Percentiles rank a stretch among this genome's conserved stretches.
Evolutionary conservation across 2,888 invertebrate species (phyloP).

Genomic region (Conomelus anceps): DNA sequence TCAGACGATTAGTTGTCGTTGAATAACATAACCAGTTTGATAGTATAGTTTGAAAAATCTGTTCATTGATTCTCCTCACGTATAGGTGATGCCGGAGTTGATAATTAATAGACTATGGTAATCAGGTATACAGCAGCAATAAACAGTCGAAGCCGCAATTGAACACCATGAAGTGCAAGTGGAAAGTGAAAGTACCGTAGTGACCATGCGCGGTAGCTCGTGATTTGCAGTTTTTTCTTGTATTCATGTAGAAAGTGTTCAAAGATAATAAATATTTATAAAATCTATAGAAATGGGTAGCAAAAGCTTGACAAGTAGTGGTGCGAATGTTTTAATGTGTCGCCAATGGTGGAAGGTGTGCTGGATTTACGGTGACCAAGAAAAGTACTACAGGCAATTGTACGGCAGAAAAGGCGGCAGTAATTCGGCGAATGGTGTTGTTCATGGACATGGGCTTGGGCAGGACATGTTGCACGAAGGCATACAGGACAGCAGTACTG

Average conservation of each 20-base stretch:
- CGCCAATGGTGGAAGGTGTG: conserved; percentile 88
- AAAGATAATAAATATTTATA: not conserved
- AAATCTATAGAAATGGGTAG: not conserved
- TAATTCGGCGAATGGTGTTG: conserved; percentile 17
- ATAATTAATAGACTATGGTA: not conserved
- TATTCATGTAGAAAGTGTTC: not conserved
- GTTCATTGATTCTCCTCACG: not conserved
- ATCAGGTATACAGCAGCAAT: too few species aligned
- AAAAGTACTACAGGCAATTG: conserved; percentile 75
- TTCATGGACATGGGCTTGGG: not conserved
- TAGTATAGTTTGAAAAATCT: not conserved
- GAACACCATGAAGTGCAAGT: not conserved
- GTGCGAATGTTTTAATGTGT: conserved; percentile 53
- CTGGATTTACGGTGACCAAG: conserved; percentile 79
- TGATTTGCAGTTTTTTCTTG: not conserved
- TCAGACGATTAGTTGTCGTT: not conserved
- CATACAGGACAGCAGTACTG: not conserved
- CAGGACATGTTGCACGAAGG: not conserved
- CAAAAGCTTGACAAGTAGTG: not conserved
- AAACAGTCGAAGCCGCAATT: not conserved
- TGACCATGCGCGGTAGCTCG: not conserved
- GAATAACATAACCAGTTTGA: not conserved
- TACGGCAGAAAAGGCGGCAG: conserved; percentile 50
- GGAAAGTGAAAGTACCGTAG: not conserved
- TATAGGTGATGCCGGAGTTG: not conserved